Evolutionary conservation across 2,797 vertebrate species (phyloP), one percentile per base, ranked within the genome.

Genomic region (Chaenodraco wilsoni): DNA sequence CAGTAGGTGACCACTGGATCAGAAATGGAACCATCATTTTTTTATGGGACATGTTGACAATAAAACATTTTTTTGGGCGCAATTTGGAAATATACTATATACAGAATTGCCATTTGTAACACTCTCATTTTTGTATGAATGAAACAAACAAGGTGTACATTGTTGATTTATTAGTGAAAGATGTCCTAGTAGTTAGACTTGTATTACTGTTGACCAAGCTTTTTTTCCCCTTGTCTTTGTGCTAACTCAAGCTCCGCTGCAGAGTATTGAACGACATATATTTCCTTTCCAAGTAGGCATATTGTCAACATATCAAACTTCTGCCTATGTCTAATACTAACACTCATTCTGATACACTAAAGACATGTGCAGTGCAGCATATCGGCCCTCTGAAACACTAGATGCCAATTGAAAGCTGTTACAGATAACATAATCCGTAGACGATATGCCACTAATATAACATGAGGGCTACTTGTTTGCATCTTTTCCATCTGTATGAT

Each of bases 401-500:
- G 15, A 69, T 15, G 37, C 59, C 64, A 64, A 81, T 55, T 78
- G 40, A 65, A 56, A 78, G 71, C 72, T 44, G 49, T 71, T 65
- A n/a, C 10, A 59, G 19, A 37, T 52, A 76, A 54, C 41, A 55
- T 50, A 79, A 81, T 64, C 61, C 17, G 33, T 5, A 37, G 57
- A 59, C 2, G 37, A 79, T 68, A 46, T 74, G 76, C 83, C 14
- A 63, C 17, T 81, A 72, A 81, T 80, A 27, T 41, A 80, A 81
- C 61, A 86, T 2, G 67, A 86, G 73, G 63, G 80, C 68, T 72
- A 82, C 83, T 81, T 80, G 74, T 71, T 74, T 62, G 68, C 82
- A 43, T 62, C 11, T 57, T 65, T 68, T 79, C 65, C 72, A 69
- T 89, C 78, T 65, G 78, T 72, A 65, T 65, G 67, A 75, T 86